Evolutionary conservation across 1,140 invertebrate species (phyloP).

Genomic region (Lucilia sericata): DNA sequence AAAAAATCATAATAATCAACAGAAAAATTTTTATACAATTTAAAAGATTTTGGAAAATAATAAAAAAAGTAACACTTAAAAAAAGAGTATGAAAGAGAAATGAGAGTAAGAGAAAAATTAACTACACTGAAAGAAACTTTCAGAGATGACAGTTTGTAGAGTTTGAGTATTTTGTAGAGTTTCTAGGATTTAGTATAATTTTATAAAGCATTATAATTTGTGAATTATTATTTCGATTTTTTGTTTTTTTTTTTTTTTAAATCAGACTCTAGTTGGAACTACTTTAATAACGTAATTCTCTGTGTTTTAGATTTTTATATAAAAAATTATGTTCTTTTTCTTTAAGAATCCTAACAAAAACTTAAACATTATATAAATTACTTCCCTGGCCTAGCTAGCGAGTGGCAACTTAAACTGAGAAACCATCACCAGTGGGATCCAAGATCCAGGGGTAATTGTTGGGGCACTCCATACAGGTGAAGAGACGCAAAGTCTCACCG

Average conservation of each 20-base stretch:
- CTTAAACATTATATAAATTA: constrained; percentile 42
- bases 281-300: constrained; percentile 51
- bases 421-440: constrained; percentile 94
- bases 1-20: background rate
- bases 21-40: background rate
- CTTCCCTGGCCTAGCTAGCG: constrained; percentile 37
- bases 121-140: background rate
- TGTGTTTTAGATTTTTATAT: constrained; percentile 54
- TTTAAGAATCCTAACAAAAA: constrained; percentile 47
- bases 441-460: constrained; percentile 96
- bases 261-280: constrained; percentile 68
- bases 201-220: constrained; percentile 30
- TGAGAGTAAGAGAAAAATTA: background rate
- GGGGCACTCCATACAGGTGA: constrained; percentile 96
- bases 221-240: constrained; percentile 37
- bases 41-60: background rate
- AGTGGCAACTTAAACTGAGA: constrained; percentile 74
- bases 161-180: constrained; percentile 20
- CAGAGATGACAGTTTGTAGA: background rate
- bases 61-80: background rate
- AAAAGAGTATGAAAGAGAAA: background rate
- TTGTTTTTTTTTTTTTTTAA: constrained; percentile 52
- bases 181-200: background rate
- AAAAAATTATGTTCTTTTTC: constrained; percentile 47
- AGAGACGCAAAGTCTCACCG: constrained; percentile 90